Percentiles rank a stretch among this genome's conserved stretches.
Conservation (phyloP, 2,888 invertebrate species). For the Nysson spinosus region DNA sequence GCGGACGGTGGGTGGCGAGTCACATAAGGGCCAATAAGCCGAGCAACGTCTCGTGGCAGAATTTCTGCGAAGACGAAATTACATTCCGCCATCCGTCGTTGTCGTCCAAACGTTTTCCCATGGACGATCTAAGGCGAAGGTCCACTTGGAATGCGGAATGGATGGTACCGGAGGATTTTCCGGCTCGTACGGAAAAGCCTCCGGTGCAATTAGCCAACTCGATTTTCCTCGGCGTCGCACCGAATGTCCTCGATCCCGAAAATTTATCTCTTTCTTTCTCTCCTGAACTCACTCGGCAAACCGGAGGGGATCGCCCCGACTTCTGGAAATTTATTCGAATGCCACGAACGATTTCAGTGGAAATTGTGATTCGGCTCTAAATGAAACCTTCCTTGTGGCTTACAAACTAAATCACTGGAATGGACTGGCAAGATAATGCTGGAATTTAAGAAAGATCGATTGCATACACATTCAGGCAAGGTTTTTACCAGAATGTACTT, state of each 20-base stretch:
- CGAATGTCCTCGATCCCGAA: conserved; percentile 56
- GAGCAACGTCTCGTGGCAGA: conserved; percentile 57
- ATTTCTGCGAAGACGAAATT: conserved; percentile 74
- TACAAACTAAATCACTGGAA: too few species aligned
- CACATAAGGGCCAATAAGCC: conserved; percentile 70
- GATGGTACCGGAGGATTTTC: conserved; percentile 28
- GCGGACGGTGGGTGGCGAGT: conserved; percentile 10
- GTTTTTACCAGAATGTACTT: too few species aligned
- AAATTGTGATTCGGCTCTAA: conserved; percentile 50
- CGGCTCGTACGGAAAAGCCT: conserved; percentile 29
- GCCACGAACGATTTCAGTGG: conserved; percentile 49
- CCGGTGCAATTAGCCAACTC: conserved; percentile 61
- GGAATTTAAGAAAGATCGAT: too few species aligned
- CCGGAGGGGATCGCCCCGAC: conserved; percentile 9
- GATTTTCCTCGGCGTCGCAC: conserved; percentile 56
- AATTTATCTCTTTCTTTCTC: conserved; percentile 54
- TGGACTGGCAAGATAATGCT: too few species aligned
- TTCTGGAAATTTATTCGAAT: conserved; percentile 61
- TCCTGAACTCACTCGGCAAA: background rate
- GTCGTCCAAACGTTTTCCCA: conserved; percentile 36
- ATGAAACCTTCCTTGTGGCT: conserved; percentile 35
- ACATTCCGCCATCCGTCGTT: conserved; percentile 70
- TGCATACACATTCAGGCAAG: too few species aligned
- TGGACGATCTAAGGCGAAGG: conserved; percentile 12
- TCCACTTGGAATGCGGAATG: conserved; percentile 50